Conservation (phyloP, 2,888 invertebrate genomes). For the Ichneumon xanthorius region DNA sequence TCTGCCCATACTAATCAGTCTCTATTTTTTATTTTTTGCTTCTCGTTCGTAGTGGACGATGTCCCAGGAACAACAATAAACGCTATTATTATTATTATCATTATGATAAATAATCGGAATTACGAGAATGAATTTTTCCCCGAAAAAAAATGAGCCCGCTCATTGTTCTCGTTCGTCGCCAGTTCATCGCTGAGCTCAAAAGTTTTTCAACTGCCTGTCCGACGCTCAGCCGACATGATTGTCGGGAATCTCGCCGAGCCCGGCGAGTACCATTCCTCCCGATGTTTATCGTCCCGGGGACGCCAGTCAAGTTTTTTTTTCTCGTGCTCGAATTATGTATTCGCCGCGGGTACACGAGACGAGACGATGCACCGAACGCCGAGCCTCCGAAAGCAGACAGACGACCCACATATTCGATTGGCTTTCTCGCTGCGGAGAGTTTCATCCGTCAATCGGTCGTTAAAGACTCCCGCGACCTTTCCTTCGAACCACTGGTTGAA, state of each 20-base stretch:
- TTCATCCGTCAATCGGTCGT: constrained; percentile 49
- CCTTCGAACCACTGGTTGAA: not conserved
- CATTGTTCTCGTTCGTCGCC: no score
- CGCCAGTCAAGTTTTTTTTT: constrained; percentile 3
- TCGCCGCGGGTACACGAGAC: constrained; percentile 2
- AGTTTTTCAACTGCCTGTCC: not conserved
- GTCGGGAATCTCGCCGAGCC: not conserved
- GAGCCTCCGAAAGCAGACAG: constrained; percentile 40
- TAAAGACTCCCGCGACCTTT: not conserved
- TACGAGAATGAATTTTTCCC: no score
- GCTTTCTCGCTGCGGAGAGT: constrained; percentile 45
- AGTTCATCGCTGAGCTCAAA: not conserved
- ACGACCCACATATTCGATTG: constrained; percentile 59
- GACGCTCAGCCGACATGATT: not conserved
- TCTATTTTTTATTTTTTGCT: no score
- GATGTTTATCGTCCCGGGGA: constrained; percentile 5
- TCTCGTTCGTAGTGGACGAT: no score
- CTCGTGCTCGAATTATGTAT: constrained; percentile 24
- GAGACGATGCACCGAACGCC: constrained; percentile 17
- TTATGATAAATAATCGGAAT: no score
- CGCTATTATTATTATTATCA: no score
- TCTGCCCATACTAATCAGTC: no score
- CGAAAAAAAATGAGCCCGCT: no score
- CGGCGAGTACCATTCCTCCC: not conserved
- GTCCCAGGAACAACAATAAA: no score